These are phyloP conservation scores for Pipistrellus nathusii DNA, from an alignment of 2,797 vertebrate genomes.

Conservation along the genomic window DNA sequence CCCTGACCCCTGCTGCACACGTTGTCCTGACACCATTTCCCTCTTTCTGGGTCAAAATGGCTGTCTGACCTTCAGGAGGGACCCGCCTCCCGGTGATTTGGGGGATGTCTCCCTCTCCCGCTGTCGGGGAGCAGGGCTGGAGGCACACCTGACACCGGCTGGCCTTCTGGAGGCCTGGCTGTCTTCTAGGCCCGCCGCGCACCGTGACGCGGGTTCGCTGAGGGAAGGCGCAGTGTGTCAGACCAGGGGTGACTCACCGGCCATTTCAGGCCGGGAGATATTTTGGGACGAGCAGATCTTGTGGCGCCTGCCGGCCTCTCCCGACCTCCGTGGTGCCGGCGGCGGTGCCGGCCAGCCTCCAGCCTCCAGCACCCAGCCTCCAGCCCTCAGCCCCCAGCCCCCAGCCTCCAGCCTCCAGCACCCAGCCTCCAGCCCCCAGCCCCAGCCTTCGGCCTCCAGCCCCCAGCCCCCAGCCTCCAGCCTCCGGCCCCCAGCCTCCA, in stretches of 20 bases:
- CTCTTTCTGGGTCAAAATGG: not conserved
- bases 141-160: not conserved
- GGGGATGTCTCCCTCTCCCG: not conserved
- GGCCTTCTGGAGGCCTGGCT: not conserved
- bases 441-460: not conserved
- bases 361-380: not conserved
- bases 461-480: not conserved
- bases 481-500: no score
- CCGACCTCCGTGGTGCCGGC: not conserved
- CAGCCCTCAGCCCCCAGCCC: not conserved
- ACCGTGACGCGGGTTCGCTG: constrained; percentile 18
- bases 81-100: not conserved
- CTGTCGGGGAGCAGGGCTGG: not conserved
- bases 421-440: not conserved
- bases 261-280: constrained; percentile 65
- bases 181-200: not conserved
- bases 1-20: not conserved
- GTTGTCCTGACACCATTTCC: not conserved
- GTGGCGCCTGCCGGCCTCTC: not conserved
- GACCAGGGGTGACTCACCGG: constrained; percentile 65
- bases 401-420: not conserved
- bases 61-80: not conserved
- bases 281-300: constrained; percentile 53
- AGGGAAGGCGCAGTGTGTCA: constrained; percentile 34
- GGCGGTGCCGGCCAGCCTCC: not conserved